phyloP scores from a whole-genome alignment of 2,113 vertebrate species.

The Dicerorhinus sumatrensis region DNA sequence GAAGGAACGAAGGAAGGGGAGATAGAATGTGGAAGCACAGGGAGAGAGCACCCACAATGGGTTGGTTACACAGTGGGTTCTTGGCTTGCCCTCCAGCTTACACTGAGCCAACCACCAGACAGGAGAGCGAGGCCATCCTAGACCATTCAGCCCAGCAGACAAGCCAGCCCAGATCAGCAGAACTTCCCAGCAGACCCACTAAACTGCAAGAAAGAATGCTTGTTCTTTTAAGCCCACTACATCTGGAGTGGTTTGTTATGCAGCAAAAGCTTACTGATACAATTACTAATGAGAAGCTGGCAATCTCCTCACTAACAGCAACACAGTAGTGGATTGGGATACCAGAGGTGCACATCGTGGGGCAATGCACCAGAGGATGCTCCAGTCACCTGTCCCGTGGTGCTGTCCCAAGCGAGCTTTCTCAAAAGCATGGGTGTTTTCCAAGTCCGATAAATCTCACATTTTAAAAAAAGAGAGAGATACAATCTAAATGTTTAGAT shows the following conservation, averaged over 20 bases:
- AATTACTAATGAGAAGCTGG: not conserved
- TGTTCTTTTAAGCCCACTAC: not conserved
- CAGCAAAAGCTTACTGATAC: not conserved
- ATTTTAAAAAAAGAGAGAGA: not conserved
- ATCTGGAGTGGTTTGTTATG: not conserved
- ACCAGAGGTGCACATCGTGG: not conserved
- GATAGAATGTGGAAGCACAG: rapidly evolving
- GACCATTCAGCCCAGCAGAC: not conserved
- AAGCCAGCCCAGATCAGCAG: not conserved
- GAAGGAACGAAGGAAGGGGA: not conserved
- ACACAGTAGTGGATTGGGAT: no score
- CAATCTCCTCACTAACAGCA: not conserved
- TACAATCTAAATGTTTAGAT: slow-evolving; percentile 58
- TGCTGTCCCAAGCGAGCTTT: not conserved
- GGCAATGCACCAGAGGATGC: rapidly evolving
- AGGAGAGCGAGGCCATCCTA: not conserved
- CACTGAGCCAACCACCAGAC: not conserved
- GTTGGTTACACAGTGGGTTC: not conserved
- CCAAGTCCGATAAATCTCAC: not conserved
- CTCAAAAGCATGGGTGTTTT: not conserved
- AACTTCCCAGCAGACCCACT: not conserved
- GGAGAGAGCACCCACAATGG: not conserved
- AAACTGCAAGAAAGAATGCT: not conserved
- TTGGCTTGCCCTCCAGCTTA: not conserved
- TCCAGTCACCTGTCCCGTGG: not conserved